phyloP scores from a whole-genome alignment of 2,113 vertebrate genomes.

The Vanacampus margaritifer region DNA sequence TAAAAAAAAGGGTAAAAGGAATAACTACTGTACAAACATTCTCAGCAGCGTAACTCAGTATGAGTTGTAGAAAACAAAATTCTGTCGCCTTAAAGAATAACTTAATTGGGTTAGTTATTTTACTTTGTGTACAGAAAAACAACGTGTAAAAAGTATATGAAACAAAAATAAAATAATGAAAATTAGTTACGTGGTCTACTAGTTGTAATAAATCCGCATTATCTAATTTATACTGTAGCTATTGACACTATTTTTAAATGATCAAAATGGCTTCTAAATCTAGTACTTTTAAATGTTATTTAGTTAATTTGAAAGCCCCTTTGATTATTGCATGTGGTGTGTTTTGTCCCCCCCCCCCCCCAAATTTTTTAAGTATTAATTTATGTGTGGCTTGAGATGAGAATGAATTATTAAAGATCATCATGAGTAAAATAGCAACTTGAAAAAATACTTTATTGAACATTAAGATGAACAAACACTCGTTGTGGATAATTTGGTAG shows the following conservation, averaged over 20 bases:
- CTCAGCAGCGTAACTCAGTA: too few relatives aligned
- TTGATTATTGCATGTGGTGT: neutral
- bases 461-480: too few relatives aligned
- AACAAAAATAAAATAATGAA: neutral
- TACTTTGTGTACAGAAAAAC: neutral
- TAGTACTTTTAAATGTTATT: neutral
- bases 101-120: neutral
- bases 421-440: neutral
- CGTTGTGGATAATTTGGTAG: too few relatives aligned
- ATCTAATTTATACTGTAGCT: neutral
- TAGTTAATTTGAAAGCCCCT: neutral
- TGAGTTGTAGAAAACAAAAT: neutral
- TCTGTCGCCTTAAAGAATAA: neutral
- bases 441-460: too few relatives aligned
- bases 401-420: neutral
- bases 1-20: too few relatives aligned
- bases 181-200: neutral
- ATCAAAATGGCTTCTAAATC: neutral
- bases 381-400: too few relatives aligned
- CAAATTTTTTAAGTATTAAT: neutral
- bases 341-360: too few relatives aligned
- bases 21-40: too few relatives aligned
- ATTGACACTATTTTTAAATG: neutral
- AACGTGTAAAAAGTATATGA: neutral
- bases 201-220: neutral